Evolutionary conservation across 2,888 invertebrate species (phyloP), one percentile per base, ranked within the genome.

Genomic region (Pimpla rufipes): DNA sequence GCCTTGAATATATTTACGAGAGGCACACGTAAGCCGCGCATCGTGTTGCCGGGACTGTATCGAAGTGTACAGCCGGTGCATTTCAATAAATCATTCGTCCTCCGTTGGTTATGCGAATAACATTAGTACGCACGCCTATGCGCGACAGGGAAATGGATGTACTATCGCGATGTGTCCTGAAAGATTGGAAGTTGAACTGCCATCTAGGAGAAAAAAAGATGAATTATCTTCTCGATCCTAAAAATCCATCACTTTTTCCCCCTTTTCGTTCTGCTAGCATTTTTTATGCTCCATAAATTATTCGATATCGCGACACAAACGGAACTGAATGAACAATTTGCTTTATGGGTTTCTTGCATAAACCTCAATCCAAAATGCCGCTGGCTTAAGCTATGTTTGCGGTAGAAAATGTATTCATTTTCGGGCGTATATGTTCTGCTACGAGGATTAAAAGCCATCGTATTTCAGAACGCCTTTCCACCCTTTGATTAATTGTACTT

Each of bases 1-100:
- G 62, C 37, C 67, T 59, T 64, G 52, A 79, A 83, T 78, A 81
- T 81, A 79, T 81, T 78, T 83, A 81, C 71, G 79, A 81, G 70
- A 16, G 59, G 29, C 10, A 13, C 18, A 52, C 37, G 21, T 68
- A 75, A 75, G 62, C 78, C 75, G 55, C 52, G 37, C 8, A n/a
- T 70, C 45, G 59, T n/a, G 67, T 40, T n/a, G 13, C 45, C 40
- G 21, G 29, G 55, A 42, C 21, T 57, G 5, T 59, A 77, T 67
- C 29, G n/a, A 13, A 23, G n/a, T 35, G 42, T 45, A 59, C 16
- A 70, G 23, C 37, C 13, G 64, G 40, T 76, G 29, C 66, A 35
- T 10, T 23, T 79, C 70, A 47, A 75, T 84, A 75, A 81, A 81
- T 84, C 66, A 84, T 76, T 70, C 37, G 18, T 35, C 67, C 35